Percentiles rank a stretch among this genome's conserved stretches.
Evolutionary conservation across 2,797 vertebrate species (phyloP).

Genomic region (Monodelphis domestica): DNA sequence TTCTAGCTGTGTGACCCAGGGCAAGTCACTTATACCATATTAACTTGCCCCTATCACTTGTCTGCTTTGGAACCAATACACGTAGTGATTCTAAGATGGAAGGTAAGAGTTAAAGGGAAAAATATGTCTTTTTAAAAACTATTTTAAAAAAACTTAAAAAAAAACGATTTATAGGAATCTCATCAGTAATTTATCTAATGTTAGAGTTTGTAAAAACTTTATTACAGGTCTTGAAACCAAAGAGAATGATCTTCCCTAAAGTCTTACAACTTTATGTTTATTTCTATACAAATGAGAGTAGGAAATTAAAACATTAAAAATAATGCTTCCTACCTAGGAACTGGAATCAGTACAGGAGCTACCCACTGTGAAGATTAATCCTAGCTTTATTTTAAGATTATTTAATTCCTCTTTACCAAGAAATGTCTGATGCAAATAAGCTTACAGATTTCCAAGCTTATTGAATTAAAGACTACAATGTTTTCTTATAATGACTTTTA

Average conservation of each 20-base stretch:
- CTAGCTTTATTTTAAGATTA: neutral
- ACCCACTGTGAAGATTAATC: neutral
- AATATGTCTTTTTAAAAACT: no score
- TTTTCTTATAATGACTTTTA: neutral
- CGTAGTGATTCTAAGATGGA: no score
- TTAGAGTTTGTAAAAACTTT: neutral
- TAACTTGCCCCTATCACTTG: no score
- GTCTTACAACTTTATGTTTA: neutral
- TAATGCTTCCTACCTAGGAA: neutral
- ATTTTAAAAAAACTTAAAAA: no score
- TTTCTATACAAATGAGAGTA: neutral
- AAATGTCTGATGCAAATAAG: slow-evolving; percentile 9
- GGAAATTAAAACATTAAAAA: neutral
- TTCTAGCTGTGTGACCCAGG: no score
- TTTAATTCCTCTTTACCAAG: slow-evolving; percentile 16
- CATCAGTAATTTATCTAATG: neutral
- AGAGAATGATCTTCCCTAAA: neutral
- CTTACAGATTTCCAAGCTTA: neutral
- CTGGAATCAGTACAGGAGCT: neutral
- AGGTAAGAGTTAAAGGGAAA: no score
- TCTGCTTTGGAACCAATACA: no score
- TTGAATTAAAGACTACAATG: neutral
- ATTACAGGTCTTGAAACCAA: neutral
- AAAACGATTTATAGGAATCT: neutral
- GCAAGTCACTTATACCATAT: no score